phyloP scores from a whole-genome alignment of 1,140 invertebrate genomes.

The Leptinotarsa lineolata region DNA sequence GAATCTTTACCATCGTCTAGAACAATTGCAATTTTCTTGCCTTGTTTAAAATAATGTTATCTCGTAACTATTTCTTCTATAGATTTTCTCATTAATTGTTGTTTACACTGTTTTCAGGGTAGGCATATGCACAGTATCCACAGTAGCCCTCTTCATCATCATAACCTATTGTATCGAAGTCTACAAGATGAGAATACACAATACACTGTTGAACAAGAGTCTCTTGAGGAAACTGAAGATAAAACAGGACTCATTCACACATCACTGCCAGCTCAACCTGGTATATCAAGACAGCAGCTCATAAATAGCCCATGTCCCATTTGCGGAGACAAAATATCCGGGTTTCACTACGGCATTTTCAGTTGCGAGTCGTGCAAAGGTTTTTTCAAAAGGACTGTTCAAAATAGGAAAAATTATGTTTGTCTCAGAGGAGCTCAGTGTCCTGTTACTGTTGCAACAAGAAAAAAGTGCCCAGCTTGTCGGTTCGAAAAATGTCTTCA shows the following conservation, averaged over 20 bases:
- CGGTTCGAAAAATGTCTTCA: constrained; percentile 95
- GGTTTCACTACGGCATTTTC: constrained; percentile 95
- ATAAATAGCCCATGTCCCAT: constrained; percentile 87
- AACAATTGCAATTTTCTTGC: no score
- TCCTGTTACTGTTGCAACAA: constrained; percentile 86
- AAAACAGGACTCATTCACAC: constrained; percentile 57
- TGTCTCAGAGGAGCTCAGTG: constrained; percentile 90
- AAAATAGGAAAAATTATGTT: constrained; percentile 96
- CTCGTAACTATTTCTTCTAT: no score
- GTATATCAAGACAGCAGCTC: constrained; percentile 69
- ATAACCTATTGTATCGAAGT: constrained; percentile 58
- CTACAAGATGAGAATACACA: constrained; percentile 50
- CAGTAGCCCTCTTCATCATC: constrained; percentile 61
- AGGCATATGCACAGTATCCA: constrained; percentile 56
- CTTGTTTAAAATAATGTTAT: no score
- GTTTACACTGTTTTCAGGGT: constrained; percentile 40
- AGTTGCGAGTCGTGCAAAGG: constrained; percentile 98
- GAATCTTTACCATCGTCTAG: no score
- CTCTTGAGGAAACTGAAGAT: constrained; percentile 49
- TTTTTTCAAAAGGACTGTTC: constrained; percentile 97
- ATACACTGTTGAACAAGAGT: constrained; percentile 48
- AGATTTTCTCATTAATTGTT: no score
- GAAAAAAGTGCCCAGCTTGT: constrained; percentile 97
- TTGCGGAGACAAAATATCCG: constrained; percentile 93
- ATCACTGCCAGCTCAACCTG: constrained; percentile 66